A percentile compares a stretch with the other conserved stretches of the same genome.
phyloP scores from a whole-genome alignment of 1,140 invertebrate species.

The Eriocheir sinensis region DNA sequence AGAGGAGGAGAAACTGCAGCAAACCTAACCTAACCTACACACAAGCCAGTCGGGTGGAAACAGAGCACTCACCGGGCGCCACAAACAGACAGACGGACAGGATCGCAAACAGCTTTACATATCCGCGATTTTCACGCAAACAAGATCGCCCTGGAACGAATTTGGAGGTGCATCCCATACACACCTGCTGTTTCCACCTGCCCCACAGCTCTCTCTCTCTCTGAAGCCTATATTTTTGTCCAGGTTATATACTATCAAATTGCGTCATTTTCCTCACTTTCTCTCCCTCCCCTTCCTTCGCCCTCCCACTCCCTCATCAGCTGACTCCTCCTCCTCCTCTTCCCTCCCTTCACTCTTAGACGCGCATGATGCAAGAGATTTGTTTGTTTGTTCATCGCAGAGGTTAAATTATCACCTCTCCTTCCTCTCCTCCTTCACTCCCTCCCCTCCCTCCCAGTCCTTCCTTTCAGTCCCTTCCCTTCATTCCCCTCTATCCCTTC shows the following conservation, averaged over 20 bases:
- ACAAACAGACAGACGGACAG: no score
- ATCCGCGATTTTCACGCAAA: no score
- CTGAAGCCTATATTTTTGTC: background rate
- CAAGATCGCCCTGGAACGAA: no score
- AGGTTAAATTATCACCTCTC: background rate
- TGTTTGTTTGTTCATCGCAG: background rate
- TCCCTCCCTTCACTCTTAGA: background rate
- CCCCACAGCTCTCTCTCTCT: background rate
- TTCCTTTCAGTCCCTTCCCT: background rate
- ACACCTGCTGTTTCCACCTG: background rate
- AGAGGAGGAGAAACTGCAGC: background rate
- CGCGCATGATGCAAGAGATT: background rate
- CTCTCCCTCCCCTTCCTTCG: background rate
- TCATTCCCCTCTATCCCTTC: constrained; percentile 19
- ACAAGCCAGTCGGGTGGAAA: no score
- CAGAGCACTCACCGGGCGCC: no score
- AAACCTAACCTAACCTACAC: no score
- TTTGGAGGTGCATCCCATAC: no score
- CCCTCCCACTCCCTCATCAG: background rate
- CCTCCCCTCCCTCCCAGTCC: background rate
- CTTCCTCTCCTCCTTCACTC: background rate
- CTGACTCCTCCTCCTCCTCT: background rate
- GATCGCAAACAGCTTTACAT: no score
- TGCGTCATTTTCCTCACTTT: background rate
- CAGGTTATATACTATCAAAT: background rate